phyloP scores from a whole-genome alignment of 1,140 invertebrate species.

The Tyrophagus putrescentiae region DNA sequence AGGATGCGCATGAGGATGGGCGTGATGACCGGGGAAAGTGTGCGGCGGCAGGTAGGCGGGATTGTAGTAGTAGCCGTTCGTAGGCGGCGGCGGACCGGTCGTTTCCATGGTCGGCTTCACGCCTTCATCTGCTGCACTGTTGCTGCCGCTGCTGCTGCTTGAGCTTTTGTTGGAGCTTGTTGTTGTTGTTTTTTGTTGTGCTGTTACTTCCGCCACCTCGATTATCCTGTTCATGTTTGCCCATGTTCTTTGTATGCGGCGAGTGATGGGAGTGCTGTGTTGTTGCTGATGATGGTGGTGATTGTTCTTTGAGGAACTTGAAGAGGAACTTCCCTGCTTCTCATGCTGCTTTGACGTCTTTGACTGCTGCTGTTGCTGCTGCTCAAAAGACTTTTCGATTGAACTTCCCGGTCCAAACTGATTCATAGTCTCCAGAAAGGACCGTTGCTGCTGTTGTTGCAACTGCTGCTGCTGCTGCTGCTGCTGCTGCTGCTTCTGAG shows the following conservation, averaged over 20 bases:
- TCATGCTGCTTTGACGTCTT: no score
- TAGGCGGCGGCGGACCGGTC: slow-evolving; percentile 69
- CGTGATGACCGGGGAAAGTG: slow-evolving; percentile 25
- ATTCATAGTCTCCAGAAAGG: not conserved
- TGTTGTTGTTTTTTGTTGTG: slow-evolving; percentile 22
- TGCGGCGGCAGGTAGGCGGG: slow-evolving; percentile 54
- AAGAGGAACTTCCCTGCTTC: no score
- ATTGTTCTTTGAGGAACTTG: no score
- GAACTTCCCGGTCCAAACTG: no score
- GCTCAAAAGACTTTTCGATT: no score
- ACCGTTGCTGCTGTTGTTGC: no score
- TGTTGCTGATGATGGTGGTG: not conserved
- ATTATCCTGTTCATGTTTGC: not conserved
- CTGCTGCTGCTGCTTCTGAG: no score
- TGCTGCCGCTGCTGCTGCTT: slow-evolving; percentile 45
- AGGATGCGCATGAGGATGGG: slow-evolving; percentile 3
- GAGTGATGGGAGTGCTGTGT: not conserved
- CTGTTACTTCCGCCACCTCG: not conserved
- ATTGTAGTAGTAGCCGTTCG: slow-evolving; percentile 62
- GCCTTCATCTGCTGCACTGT: slow-evolving; percentile 58
- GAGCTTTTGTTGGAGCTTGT: slow-evolving; percentile 33
- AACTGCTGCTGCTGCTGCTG: no score
- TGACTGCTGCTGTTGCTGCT: not conserved
- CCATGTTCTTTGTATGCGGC: not conserved
- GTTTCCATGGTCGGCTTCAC: slow-evolving; percentile 80